Evolutionary conservation across 2,888 invertebrate genomes (phyloP).

Genomic region (Nesidiocoris tenuis): DNA sequence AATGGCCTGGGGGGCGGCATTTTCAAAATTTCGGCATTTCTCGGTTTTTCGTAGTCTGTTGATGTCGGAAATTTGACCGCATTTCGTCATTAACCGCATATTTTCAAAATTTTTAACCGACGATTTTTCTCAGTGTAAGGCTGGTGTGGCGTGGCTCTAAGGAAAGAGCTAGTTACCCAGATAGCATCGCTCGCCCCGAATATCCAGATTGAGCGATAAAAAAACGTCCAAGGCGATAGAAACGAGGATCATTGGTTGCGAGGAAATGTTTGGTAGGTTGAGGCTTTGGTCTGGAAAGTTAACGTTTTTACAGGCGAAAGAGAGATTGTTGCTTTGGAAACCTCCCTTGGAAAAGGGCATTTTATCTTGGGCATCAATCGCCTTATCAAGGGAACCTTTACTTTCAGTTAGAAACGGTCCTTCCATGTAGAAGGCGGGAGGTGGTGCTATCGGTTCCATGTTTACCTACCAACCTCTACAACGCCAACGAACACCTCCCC

Average conservation of each 20-base stretch:
- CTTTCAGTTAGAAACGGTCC: conserved; percentile 20
- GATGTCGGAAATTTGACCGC: no score
- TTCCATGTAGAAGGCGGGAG: neutral
- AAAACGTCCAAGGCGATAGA: conserved; percentile 4
- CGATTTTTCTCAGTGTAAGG: no score
- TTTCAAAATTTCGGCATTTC: no score
- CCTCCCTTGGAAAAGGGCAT: neutral
- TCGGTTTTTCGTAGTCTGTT: no score
- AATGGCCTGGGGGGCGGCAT: no score
- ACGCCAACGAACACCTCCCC: neutral
- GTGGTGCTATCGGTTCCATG: neutral
- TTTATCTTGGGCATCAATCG: conserved; percentile 33
- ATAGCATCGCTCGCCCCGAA: conserved; percentile 26
- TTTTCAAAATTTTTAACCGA: no score
- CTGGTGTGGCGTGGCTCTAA: neutral
- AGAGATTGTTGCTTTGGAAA: conserved; percentile 25
- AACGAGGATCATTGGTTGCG: neutral
- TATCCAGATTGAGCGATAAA: conserved; percentile 31
- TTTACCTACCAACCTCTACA: neutral
- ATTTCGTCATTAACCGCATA: no score
- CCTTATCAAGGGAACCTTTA: conserved; percentile 21
- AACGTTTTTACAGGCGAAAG: neutral
- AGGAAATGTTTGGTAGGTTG: neutral
- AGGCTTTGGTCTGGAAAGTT: neutral
- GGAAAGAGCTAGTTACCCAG: conserved; percentile 29